Evolutionary conservation across 2,888 invertebrate species (phyloP), one percentile per base, ranked within the genome.

Genomic region (Latheticus oryzae): DNA sequence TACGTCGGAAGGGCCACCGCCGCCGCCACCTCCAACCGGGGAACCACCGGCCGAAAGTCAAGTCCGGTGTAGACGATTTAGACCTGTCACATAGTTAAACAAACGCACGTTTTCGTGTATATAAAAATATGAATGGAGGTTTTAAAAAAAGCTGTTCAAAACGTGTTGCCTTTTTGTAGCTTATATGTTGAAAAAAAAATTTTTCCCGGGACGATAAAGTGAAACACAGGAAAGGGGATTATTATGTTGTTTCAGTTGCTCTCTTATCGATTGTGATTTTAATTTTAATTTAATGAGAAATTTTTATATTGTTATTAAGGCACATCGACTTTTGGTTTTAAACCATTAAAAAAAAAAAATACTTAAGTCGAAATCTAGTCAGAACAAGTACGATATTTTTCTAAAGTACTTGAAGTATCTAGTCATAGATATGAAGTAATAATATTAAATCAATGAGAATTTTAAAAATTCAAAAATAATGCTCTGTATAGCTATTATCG

Each of bases 11-110:
- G 77, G 77, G 2, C 68, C 65, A 11, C 66, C 66, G 32, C 75
- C 74, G 5, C 73, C 73, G 2, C 76, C 76, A 5, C 75, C 77
- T 7, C 74, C 76, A 1, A 68, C 72, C 21, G 77, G 77, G 19
- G 76, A 77, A 17, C 78, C 78, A 1, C 72, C 76, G 2, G 69
- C 75, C 9, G 78, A 79, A 64, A 76, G 76, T 50, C 77, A 76
- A 45, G 78, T 78, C 51, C 71, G 78, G 37, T 76, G 77, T 63
- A 70, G 79, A 55, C 70, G 78, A 40, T 79, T 75, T 63, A 63
- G 77, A 53, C 79, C 78, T 12, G 73, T 79, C 62, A 78, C 78
- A 72, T 79, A 79, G 73, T 74, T 64, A 50, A 16, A 38, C 24
- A 52, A 32, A 17, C 40, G 16, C 38, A 33, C 40, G 32, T 35